A percentile compares a stretch with the other conserved stretches of the same genome.
Evolutionary conservation across 2,888 invertebrate genomes (phyloP).

Genomic region (Suillia variegata): DNA sequence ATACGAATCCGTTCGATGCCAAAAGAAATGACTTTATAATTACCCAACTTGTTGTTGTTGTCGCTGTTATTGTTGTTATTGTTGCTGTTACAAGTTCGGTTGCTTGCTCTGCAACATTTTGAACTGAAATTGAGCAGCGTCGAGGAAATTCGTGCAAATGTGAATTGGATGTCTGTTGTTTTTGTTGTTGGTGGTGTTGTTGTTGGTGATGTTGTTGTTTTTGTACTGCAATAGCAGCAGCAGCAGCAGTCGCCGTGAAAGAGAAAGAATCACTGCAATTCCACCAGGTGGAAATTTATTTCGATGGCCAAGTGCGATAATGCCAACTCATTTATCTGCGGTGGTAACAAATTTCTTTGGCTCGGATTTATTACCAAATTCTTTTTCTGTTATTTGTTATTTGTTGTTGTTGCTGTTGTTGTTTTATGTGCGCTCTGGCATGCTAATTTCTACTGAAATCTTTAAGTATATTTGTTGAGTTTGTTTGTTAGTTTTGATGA

Average conservation of each 20-base stretch:
- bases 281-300: slow-evolving; percentile 53
- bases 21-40: slow-evolving; percentile 51
- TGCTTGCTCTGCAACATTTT: no score
- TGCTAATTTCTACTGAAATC: no score
- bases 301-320: slow-evolving; percentile 50
- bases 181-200: background rate
- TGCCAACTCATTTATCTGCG: slow-evolving; percentile 43
- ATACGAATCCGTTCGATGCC: slow-evolving; percentile 45
- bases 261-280: slow-evolving; percentile 47
- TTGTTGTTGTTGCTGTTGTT: no score
- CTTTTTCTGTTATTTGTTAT: no score
- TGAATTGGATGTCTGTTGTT: slow-evolving; percentile 34
- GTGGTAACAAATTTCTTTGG: background rate
- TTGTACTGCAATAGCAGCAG: no score
- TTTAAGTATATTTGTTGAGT: no score
- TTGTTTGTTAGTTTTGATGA: no score
- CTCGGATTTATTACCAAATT: slow-evolving; percentile 30
- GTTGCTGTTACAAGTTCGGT: slow-evolving; percentile 18
- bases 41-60: slow-evolving; percentile 29
- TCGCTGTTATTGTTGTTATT: slow-evolving; percentile 10
- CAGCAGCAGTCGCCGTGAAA: no score
- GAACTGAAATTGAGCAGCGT: slow-evolving; percentile 27
- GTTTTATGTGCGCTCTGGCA: no score
- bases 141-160: slow-evolving; percentile 36
- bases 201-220: no score